Evolutionary conservation across 2,888 invertebrate species (phyloP), one percentile per base, ranked within the genome.

Genomic region (Aphrophora alni): DNA sequence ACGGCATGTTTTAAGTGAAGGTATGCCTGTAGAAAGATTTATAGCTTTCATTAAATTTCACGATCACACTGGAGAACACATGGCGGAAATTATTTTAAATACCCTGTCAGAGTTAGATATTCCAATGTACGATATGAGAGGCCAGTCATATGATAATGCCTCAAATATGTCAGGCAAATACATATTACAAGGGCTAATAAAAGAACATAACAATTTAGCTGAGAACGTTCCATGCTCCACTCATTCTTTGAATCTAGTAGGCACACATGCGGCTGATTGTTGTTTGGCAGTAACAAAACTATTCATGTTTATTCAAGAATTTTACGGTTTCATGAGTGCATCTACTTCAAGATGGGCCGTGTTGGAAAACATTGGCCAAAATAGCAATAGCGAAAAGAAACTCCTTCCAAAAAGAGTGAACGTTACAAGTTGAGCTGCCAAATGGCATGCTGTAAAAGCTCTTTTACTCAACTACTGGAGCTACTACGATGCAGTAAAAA

Each of bases 1-100:
- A 27, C 68, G 78, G 5, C 80, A 81, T 75, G 33, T 78, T 33
- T 75, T 75, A 75, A 78, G 33, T 78, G 38, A 80, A 38, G 71
- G 70, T 14, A 75, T 68, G 21, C 78, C 80, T 38, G 76, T 81
- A 17, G 80, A 81, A 59, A 12, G 80, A 51, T 82, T 82, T 81
- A 3, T 33, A 33, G 3, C 33, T 33, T 33, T 33, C 8, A 8
- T 33, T 33, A 33, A 33, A 33, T 8, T 75, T 51, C 17, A 75
- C 7, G 75, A 72, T 24, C 80, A 82, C 74, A 75, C 68, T 44
- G 78, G 77, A 26, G 82, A 73, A 71, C 74, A 77, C 33, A 33
- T 82, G 59, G 51, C 44, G 10, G 78, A 81, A 24, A 68, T 78
- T 25, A 27, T 82, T 81, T 38, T 76, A 72, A 33, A 74, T 17